Evolutionary conservation across 2,888 invertebrate species (phyloP).

Genomic region (Scaeva pyrastri): DNA sequence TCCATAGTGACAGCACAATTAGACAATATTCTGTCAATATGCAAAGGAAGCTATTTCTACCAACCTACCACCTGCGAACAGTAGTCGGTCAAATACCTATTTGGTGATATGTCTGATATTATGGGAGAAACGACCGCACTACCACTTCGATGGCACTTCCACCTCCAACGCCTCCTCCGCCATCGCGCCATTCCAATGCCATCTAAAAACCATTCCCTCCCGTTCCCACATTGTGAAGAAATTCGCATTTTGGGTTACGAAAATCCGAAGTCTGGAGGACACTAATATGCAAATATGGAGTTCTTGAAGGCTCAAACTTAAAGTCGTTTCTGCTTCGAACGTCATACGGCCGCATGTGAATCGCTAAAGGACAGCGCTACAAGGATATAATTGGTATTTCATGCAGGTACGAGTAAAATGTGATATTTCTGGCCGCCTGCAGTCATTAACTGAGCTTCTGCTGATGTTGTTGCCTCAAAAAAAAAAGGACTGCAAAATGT

Average conservation of each 20-base stretch:
- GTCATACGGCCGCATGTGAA: neutral
- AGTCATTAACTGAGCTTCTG: conserved; percentile 37
- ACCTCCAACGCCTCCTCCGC: neutral
- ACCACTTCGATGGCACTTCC: no score
- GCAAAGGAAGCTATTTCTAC: conserved; percentile 50
- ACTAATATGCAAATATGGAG: conserved; percentile 65
- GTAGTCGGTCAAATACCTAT: conserved; percentile 35
- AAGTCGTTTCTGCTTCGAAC: neutral
- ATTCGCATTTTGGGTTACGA: conserved; percentile 39
- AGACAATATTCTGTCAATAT: conserved; percentile 60
- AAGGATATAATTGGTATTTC: conserved; percentile 54
- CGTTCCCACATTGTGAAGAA: no score
- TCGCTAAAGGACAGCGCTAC: conserved; percentile 1
- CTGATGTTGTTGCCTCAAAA: conserved; percentile 11
- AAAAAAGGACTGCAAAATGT: conserved; percentile 17
- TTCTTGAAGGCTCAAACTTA: conserved; percentile 27
- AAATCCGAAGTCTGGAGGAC: conserved; percentile 41
- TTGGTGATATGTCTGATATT: conserved; percentile 1
- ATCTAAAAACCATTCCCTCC: conserved; percentile 5
- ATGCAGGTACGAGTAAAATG: conserved; percentile 55
- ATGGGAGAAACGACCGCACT: neutral
- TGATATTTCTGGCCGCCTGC: conserved; percentile 31
- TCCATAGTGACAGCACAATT: conserved; percentile 40
- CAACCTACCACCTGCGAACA: neutral
- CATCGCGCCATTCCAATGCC: neutral